Conservation (phyloP, 2,113 vertebrate genomes). For the Poecilia latipinna region DNA sequence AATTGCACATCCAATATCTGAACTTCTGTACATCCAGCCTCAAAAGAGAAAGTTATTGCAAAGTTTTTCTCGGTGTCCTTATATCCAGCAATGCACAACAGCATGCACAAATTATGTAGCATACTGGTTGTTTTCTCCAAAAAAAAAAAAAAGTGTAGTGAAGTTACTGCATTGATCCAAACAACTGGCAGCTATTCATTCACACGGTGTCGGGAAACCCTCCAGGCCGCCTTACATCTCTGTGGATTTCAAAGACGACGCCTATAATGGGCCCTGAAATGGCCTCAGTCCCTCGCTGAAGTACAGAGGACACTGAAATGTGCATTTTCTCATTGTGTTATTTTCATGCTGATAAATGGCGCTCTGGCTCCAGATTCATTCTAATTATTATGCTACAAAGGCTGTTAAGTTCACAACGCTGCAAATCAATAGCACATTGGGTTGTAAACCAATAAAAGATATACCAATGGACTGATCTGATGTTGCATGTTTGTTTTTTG, state of each 20-base stretch:
- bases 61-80: neutral
- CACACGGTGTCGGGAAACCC: conserved; percentile 13
- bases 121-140: conserved; percentile 14
- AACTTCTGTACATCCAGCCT: too few species aligned
- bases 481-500: neutral
- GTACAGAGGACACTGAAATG: conserved; percentile 18
- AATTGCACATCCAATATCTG: too few species aligned
- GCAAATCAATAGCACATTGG: conserved; percentile 58
- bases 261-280: conserved; percentile 40
- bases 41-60: neutral
- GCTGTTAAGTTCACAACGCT: conserved; percentile 40
- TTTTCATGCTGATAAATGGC: conserved; percentile 56
- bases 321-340: conserved; percentile 35
- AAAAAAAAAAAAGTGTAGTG: conserved; percentile 3
- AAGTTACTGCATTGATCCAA: conserved; percentile 27
- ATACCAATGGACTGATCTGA: conserved; percentile 30
- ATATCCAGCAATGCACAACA: neutral
- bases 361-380: conserved; percentile 18
- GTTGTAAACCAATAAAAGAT: conserved; percentile 38
- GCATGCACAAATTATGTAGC: neutral
- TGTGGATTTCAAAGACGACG: conserved; percentile 29
- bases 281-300: conserved; percentile 18
- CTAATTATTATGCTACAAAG: conserved; percentile 53
- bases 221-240: conserved; percentile 27
- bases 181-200: conserved; percentile 24